Percentiles rank a stretch among this genome's conserved stretches.
These are phyloP conservation scores for Pyxicephalus adspersus DNA, from an alignment of 2,113 vertebrate genomes.

Conservation along the genomic window DNA sequence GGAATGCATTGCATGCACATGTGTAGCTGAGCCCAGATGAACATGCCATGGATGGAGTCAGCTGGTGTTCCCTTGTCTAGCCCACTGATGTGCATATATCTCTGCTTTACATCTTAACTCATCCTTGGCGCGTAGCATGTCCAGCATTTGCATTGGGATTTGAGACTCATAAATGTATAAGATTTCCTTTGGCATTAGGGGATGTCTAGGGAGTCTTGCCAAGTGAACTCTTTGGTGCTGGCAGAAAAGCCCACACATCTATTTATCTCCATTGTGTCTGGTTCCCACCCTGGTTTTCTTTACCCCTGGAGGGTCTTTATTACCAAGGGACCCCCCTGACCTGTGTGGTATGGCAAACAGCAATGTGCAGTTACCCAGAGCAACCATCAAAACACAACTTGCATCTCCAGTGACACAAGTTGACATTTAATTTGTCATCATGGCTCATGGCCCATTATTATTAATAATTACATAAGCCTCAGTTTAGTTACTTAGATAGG, in stretches of 20 bases:
- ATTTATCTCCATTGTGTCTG: not conserved
- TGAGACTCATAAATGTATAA: constrained; percentile 26
- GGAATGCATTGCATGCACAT: constrained; percentile 4
- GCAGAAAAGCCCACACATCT: not conserved
- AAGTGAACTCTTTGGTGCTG: constrained; percentile 4
- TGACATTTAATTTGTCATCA: too few relatives aligned
- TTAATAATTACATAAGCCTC: too few relatives aligned
- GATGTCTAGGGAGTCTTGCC: constrained; percentile 14
- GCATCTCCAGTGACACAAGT: too few relatives aligned
- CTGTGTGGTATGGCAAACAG: too few relatives aligned
- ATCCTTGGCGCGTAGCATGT: constrained; percentile 27
- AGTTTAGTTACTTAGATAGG: too few relatives aligned
- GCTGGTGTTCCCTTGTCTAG: constrained; percentile 6
- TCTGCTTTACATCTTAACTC: constrained; percentile 4
- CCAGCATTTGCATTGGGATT: constrained; percentile 40
- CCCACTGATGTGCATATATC: not conserved
- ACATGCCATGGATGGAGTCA: constrained; percentile 18
- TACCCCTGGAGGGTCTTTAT: not conserved
- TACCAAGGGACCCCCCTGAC: not conserved
- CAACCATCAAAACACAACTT: too few relatives aligned
- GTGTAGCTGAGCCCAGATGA: constrained; percentile 20
- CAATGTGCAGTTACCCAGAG: too few relatives aligned
- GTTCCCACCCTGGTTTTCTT: not conserved
- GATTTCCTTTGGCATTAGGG: constrained; percentile 23
- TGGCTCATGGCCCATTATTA: too few relatives aligned